Base-by-base conservation (phyloP, 2,888 invertebrate species). In the Amiota communis region DNA sequence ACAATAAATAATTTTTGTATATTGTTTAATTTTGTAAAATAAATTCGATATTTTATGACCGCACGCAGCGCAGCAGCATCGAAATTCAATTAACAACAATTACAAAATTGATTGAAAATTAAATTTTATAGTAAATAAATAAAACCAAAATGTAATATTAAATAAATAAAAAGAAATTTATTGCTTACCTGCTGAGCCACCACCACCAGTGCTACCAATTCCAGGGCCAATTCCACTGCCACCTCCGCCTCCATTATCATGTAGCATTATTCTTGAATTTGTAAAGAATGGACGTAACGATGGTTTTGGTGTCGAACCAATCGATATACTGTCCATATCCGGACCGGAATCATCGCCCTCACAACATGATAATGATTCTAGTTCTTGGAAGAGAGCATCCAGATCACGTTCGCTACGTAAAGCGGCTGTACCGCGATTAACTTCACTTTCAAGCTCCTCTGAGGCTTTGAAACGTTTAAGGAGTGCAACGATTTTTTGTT, bases 241-340 rank as follows among this genome's bases (percentile, higher is more conserved):
- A 73, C 79, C 77, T 82, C 80, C 83, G 73, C 81, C 80, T 71
- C 84, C 82, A 79, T 87, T 90, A 77, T 91, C 91, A 77, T 92
- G 91, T 75, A 93, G 91, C 81, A 96, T 93, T 80, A 95, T 96
- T 79, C 95, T 92, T 80, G 96, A 96, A 89, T 96, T 96, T 87
- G 97, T 96, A 91, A 98, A 98, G 91, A 98, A 98, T 6, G 98
- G 98, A 87, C 97, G 92, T 78, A 99, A 91, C 80, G 97, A 97
- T 64, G 98, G 98, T 89, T 98, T 98, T 17, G 98, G 98, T 64
- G 98, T 98, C 80, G 98, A 98, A 77, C 97, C 96, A 86, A 98
- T 97, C 88, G 97, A 98, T 92, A 98, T 95, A 70, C 97, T 98
- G 90, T 98, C 98, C 91, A 95, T 92, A 87, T 98, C 98, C 9